phyloP scores from a whole-genome alignment of 64 coral and sea anemone genomes.

The Actinia tenebrosa region DNA sequence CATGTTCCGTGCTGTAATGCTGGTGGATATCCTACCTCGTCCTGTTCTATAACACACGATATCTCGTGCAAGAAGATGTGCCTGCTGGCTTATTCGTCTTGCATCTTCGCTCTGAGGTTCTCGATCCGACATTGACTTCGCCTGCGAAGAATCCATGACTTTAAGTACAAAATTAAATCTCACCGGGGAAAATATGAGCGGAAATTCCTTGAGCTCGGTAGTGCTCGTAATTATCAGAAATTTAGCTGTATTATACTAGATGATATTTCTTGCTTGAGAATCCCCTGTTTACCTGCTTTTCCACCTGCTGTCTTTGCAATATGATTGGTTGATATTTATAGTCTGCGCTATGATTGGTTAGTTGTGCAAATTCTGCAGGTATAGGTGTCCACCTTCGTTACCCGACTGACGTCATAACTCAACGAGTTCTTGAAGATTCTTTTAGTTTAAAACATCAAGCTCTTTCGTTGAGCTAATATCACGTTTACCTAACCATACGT shows the following conservation, averaged over 20 bases:
- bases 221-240: background rate
- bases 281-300: background rate
- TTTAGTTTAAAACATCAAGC: background rate
- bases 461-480: background rate
- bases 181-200: background rate
- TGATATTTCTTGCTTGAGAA: background rate
- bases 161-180: background rate
- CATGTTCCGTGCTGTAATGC: constrained; percentile 61
- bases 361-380: background rate
- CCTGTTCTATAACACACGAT: constrained; percentile 69
- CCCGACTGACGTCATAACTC: background rate
- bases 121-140: constrained; percentile 10
- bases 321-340: constrained; percentile 12
- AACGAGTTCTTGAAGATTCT: background rate
- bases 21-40: constrained; percentile 29
- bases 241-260: background rate
- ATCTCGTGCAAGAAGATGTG: constrained; percentile 45
- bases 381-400: background rate
- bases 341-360: background rate
- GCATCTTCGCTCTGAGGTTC: constrained; percentile 13
- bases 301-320: background rate
- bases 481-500: background rate
- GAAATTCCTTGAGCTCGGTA: background rate
- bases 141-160: constrained; percentile 31
- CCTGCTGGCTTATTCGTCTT: constrained; percentile 22